phyloP scores from a whole-genome alignment of 2,888 invertebrate species.

The Acrobasis consociella region DNA sequence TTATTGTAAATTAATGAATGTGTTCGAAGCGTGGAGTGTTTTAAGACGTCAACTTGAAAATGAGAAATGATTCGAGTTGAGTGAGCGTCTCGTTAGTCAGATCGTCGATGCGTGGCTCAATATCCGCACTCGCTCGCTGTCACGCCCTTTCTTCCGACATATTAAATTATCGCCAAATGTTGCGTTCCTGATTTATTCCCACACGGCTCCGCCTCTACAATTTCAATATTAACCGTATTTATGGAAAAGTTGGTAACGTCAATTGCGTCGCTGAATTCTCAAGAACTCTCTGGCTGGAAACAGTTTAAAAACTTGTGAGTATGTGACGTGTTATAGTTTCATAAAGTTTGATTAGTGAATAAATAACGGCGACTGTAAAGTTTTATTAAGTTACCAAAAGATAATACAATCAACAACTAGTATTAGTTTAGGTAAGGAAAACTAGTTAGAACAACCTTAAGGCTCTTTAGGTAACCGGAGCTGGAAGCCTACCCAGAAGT shows the following conservation, averaged over 20 bases:
- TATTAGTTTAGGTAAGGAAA: constrained; percentile 28
- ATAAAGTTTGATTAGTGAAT: no score
- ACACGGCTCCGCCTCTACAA: constrained; percentile 36
- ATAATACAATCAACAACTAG: not conserved
- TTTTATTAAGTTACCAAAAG: no score
- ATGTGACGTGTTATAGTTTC: no score
- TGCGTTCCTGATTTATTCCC: constrained; percentile 58
- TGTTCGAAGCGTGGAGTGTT: constrained; percentile 2
- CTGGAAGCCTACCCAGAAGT: constrained; percentile 9
- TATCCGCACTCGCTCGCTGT: constrained; percentile 42
- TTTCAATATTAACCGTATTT: constrained; percentile 30
- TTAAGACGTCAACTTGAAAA: constrained; percentile 9
- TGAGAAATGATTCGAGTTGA: constrained; percentile 29
- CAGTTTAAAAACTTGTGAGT: no score
- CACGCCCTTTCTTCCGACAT: constrained; percentile 55
- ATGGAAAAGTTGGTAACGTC: not conserved
- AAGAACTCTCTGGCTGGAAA: not conserved
- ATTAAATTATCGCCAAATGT: constrained; percentile 73
- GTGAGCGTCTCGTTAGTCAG: constrained; percentile 40
- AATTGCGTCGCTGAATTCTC: not conserved
- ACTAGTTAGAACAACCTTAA: constrained; percentile 22
- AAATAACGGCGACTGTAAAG: no score
- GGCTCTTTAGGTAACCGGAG: constrained; percentile 9
- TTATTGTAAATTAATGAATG: constrained; percentile 14
- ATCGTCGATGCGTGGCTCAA: constrained; percentile 34